phyloP scores from a whole-genome alignment of 53 echinoderm and acorn worm genomes.

The Apostichopus leukothele region DNA sequence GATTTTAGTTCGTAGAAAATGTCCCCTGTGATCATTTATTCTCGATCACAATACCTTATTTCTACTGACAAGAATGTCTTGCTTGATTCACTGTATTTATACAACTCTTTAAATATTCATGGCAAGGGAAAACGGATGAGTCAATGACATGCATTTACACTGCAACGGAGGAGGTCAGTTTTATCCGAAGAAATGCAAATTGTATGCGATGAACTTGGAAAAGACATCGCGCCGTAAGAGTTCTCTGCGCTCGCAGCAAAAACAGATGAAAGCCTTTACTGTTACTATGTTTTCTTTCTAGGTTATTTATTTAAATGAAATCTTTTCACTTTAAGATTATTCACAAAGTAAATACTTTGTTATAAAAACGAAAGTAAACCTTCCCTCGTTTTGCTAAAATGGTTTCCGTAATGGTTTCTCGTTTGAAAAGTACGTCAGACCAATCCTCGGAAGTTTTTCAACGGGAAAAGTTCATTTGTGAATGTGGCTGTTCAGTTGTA shows the following conservation, averaged over 20 bases:
- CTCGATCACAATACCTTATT: not conserved
- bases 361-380: not conserved
- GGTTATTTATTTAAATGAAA: slow-evolving; percentile 3
- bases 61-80: not conserved
- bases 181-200: not conserved
- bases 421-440: no score
- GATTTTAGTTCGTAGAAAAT: no score
- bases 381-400: no score
- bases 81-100: no score
- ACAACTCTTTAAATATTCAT: no score
- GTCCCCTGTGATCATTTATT: not conserved
- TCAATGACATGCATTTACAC: not conserved
- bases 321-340: not conserved
- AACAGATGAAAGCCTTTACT: not conserved
- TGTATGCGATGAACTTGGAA: no score
- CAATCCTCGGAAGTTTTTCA: no score
- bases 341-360: not conserved
- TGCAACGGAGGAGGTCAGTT: not conserved
- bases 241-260: not conserved
- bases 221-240: not conserved
- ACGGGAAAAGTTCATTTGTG: no score
- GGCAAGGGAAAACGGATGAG: not conserved
- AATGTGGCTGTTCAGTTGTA: no score
- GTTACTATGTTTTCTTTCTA: not conserved
- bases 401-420: no score